Base-by-base conservation (phyloP, 2,888 invertebrate genomes). In the Philopedon plagiatum region DNA sequence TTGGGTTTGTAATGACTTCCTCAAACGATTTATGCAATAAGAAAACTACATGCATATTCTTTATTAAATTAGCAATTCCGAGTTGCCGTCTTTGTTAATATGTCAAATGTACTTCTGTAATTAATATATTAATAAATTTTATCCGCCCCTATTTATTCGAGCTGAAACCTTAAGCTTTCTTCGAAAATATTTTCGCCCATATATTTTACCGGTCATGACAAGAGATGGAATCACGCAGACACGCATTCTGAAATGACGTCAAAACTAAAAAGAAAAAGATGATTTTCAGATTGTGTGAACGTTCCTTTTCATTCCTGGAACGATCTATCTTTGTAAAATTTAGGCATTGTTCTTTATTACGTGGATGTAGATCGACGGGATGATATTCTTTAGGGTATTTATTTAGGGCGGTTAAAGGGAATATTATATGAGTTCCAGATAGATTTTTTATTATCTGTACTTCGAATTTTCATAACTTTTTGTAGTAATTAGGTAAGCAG, bases 221-320 rank as follows among this genome's bases (percentile, higher is more conserved):
- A 19, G 4, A 46, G 19, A 46, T 46, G 11, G 21, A 18, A 46
- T 5, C 44, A 46, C 44, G 44, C 21, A 46, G 9, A 19, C 49
- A 63, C 63, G 63, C 49, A 51, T 37, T 63, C 37, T 21, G 34
- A 9, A 37, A 63, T 34, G 9, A 34, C 18, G 19, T 34, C 63
- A 15, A n/a, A 51, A 51, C 13, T 19, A 51, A 63, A 62, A 49
- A 62, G 46, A 34, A 64, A 23, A 34, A 37, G 37, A 54, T 39
- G 29, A 64, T 64, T 64, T 15, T 39, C 21, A 37, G 63, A 54
- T 64, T 64, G 39, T 54, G 63, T 39, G 37, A 64, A 64, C 51
- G 54, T 37, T 54, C 26, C 21, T 39, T 54, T 64, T 64, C 54
- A 51, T 37, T 64, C 32, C 63, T 7, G 49, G 13, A 23, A 37